Base-by-base conservation (phyloP, 2,797 vertebrate species). In the Anguilla megastoma region DNA sequence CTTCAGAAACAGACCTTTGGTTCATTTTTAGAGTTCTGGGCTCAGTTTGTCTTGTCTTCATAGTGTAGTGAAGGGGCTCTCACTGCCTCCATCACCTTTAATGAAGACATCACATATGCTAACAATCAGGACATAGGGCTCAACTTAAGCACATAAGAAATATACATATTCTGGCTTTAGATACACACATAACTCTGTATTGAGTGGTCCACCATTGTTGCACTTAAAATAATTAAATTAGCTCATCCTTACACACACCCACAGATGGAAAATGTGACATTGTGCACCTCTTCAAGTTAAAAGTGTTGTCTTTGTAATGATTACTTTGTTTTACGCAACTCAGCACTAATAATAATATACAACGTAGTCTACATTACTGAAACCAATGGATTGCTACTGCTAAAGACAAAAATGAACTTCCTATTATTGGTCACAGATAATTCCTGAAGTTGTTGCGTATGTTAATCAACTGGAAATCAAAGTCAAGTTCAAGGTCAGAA, bases 171-270 rank as follows among this genome's bases (percentile, higher is more conserved):
- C 63, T 27, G 24, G 63, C 24, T 69, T 69, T 69, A 69, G n/a
- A 69, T 69, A 69, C 63, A 69, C 63, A 9, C 63, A 69, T 69
- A 69, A 69, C 63, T 58, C 56, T 69, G 63, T 69, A 69, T 7
- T 27, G n/a, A 69, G 63, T 27, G 63, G 63, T 27, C 18, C 24
- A 27, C 63, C 63, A 69, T 9, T n/a, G 63, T 9, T 69, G 63
- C 63, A n/a, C 63, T n/a, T 69, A 69, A 66, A 69, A 66, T 27
- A 66, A 27, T 69, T 69, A 0, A n/a, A 27, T 69, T 69, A 7
- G 24, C 63, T 69, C 63, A 69, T 69, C 6, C 2, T 69, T 69
- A 69, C n/a, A 69, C 63, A 69, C 63, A 24, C 63, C 63, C 63
- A 69, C 63, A 69, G 24, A 27, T 69, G 63, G 24, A 69, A 69